Evolutionary conservation across 2,888 invertebrate genomes (phyloP).

Genomic region (Ariolimax columbianus): DNA sequence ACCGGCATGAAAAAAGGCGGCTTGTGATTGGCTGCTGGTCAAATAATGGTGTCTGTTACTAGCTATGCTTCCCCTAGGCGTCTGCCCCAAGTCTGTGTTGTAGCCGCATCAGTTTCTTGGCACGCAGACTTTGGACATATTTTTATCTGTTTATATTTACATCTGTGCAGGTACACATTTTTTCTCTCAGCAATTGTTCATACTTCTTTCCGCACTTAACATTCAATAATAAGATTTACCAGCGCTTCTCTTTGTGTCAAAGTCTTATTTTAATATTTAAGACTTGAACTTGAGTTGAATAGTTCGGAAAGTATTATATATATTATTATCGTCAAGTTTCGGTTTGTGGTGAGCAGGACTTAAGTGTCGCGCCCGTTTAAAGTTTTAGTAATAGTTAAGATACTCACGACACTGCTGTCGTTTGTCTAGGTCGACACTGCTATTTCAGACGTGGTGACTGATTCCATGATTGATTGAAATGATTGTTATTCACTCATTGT

Average conservation of each 20-base stretch:
- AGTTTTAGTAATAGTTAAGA: no score
- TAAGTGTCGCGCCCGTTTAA: no score
- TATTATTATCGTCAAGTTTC: no score
- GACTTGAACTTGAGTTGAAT: no score
- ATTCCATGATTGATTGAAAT: no score
- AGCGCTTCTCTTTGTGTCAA: neutral
- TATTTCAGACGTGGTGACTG: no score
- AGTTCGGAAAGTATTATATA: no score
- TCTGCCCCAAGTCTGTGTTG: neutral
- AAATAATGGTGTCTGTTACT: constrained; percentile 1
- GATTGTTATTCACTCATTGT: no score
- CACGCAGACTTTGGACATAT: neutral
- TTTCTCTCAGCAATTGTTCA: neutral
- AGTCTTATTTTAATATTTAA: no score
- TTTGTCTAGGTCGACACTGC: no score
- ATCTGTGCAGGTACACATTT: neutral
- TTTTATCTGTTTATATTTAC: neutral
- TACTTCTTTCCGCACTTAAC: neutral
- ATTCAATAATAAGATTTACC: neutral
- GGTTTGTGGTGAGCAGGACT: no score
- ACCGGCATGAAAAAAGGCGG: neutral
- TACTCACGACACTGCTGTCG: no score
- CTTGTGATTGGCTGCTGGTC: neutral
- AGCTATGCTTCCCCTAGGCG: neutral
- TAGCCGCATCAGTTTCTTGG: neutral